Evolutionary conservation across 1,140 invertebrate genomes (phyloP).

Genomic region (Sogatella furcifera): DNA sequence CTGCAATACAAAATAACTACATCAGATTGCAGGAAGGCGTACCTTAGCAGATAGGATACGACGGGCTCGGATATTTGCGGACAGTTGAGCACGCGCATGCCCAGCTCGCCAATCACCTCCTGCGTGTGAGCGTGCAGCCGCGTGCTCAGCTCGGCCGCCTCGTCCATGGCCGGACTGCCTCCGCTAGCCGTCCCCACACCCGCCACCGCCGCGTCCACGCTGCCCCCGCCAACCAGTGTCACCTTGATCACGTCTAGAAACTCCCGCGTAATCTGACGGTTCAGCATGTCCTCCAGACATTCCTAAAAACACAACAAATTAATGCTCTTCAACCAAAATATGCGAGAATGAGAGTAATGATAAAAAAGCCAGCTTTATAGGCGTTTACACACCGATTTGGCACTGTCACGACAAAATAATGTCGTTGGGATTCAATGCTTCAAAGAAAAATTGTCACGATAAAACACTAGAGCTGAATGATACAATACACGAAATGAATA

Average conservation of each 20-base stretch:
- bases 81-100: conserved; percentile 48
- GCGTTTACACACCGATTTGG: too few species aligned
- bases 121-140: conserved; percentile 41
- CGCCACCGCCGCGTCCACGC: conserved; percentile 34
- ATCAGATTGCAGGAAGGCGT: conserved; percentile 4
- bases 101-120: conserved; percentile 62
- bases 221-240: conserved; percentile 39
- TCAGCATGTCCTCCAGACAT: conserved; percentile 79
- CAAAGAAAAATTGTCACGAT: too few species aligned
- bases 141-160: conserved; percentile 43
- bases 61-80: conserved; percentile 52
- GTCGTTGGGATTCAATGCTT: too few species aligned
- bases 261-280: conserved; percentile 74
- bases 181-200: conserved; percentile 6
- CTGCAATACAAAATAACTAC: too few species aligned
- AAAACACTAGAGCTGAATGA: too few species aligned
- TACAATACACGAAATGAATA: too few species aligned
- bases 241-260: conserved; percentile 75
- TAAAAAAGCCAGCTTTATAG: too few species aligned
- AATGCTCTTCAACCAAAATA: too few species aligned
- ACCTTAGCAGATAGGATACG: conserved; percentile 48
- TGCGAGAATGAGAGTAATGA: too few species aligned
- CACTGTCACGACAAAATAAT: too few species aligned
- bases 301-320: conserved; percentile 44
- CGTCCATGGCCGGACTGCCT: conserved; percentile 46